A percentile compares a stretch with the other conserved stretches of the same genome.
Conservation (phyloP, 2,113 vertebrate genomes). For the Vidua chalybeata region DNA sequence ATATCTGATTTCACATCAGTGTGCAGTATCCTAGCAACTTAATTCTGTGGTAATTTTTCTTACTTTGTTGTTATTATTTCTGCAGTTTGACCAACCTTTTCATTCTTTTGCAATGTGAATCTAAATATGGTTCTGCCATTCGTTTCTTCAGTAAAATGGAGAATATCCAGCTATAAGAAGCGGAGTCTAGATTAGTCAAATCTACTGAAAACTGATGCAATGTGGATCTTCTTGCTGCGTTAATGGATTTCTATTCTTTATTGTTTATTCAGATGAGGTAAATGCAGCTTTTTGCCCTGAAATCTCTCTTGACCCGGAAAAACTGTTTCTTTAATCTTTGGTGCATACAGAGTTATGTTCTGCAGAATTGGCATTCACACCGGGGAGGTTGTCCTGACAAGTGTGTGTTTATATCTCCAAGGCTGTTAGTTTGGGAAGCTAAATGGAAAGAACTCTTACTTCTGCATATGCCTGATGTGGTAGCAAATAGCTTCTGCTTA, state of each 20-base stretch:
- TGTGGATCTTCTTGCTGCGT: neutral
- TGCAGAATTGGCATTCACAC: slow-evolving; percentile 50
- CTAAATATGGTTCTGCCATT: neutral
- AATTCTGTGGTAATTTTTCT: slow-evolving; percentile 27
- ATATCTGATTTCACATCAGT: slow-evolving; percentile 73
- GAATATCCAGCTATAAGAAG: neutral
- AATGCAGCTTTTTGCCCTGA: slow-evolving; percentile 21
- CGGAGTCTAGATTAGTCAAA: neutral
- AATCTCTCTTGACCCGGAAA: slow-evolving; percentile 24
- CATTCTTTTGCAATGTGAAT: neutral
- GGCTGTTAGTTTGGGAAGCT: slow-evolving; percentile 51
- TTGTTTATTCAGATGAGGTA: neutral
- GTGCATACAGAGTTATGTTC: neutral
- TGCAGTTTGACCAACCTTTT: neutral
- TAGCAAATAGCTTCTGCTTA: slow-evolving; percentile 7
- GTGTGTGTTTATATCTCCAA: slow-evolving; percentile 39
- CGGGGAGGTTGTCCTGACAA: slow-evolving; percentile 54
- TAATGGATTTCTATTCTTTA: neutral
- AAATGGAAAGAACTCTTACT: slow-evolving; percentile 53
- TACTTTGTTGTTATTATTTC: neutral
- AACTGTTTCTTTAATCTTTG: slow-evolving; percentile 25
- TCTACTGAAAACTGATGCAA: neutral
- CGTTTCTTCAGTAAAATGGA: neutral
- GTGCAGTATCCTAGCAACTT: slow-evolving; percentile 75
- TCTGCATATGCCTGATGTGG: slow-evolving; percentile 11